These are phyloP conservation scores for Ylistrum balloti DNA, from an alignment of 1,140 invertebrate genomes.

Conservation along the genomic window DNA sequence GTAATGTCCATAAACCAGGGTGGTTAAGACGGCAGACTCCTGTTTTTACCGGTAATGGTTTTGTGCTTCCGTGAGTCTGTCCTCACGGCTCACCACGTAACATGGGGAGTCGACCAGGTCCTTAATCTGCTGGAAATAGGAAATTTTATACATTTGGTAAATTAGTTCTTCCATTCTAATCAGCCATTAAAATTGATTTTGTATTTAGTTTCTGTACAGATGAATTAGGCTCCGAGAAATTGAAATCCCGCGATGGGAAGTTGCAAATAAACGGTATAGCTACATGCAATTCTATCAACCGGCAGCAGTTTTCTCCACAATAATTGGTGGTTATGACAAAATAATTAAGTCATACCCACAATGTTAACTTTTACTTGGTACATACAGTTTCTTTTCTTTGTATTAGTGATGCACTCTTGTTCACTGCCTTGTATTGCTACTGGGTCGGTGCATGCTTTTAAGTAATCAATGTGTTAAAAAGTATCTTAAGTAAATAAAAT, in stretches of 20 bases:
- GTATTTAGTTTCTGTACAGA: conserved; percentile 27
- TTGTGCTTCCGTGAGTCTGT: conserved; percentile 25
- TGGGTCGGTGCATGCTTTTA: neutral
- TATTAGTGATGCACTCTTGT: neutral
- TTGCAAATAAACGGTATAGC: conserved; percentile 25
- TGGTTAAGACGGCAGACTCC: conserved; percentile 30
- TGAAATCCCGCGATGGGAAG: conserved; percentile 24
- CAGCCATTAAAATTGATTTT: conserved; percentile 40
- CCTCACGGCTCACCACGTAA: conserved; percentile 7
- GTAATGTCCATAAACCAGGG: conserved; percentile 19
- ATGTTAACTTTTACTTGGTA: neutral
- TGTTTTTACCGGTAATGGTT: conserved; percentile 28
- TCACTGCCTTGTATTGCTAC: neutral
- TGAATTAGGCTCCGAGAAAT: conserved; percentile 12
- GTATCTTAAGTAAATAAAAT: neutral
- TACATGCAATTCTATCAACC: neutral
- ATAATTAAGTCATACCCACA: neutral
- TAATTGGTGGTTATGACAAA: conserved; percentile 14
- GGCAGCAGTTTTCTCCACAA: neutral
- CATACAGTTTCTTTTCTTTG: neutral
- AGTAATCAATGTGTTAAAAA: neutral
- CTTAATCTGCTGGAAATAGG: conserved; percentile 21
- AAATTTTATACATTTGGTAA: conserved; percentile 36
- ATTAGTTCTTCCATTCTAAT: conserved; percentile 35
- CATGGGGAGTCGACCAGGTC: conserved; percentile 11